Evolutionary conservation across 2,888 invertebrate genomes (phyloP).

Genomic region (Pandemis cinnamomeana): DNA sequence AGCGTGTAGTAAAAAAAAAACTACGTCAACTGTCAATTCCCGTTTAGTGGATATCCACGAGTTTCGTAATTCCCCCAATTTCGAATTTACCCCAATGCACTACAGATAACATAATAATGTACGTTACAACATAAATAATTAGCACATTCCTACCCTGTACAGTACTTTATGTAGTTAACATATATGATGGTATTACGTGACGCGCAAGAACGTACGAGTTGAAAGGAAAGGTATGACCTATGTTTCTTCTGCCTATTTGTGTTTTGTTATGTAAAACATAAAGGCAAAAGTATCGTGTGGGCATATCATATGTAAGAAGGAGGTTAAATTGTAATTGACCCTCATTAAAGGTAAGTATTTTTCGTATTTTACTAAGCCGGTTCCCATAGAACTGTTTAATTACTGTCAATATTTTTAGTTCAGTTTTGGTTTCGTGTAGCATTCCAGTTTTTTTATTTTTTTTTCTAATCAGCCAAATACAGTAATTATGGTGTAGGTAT

Average conservation of each 20-base stretch:
- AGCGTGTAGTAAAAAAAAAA: no score
- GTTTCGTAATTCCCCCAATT: no score
- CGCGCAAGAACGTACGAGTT: background rate
- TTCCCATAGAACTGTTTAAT: background rate
- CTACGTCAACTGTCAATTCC: no score
- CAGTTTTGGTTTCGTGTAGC: background rate
- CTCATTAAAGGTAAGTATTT: background rate
- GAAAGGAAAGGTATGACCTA: conserved; percentile 11
- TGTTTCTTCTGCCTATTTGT: background rate
- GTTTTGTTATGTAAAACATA: conserved; percentile 1
- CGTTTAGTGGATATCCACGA: no score
- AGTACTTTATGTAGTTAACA: conserved; percentile 1
- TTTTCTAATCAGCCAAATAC: no score
- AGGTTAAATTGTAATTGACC: conserved; percentile 4
- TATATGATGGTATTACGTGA: conserved; percentile 2
- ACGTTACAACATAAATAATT: background rate
- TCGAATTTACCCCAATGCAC: no score
- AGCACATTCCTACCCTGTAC: background rate
- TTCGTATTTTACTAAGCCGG: background rate
- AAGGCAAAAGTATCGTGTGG: background rate
- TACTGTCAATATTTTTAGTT: background rate
- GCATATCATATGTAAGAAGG: background rate
- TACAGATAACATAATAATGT: no score
- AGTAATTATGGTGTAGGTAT: no score
- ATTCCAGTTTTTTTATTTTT: background rate